Conservation (phyloP, 2,113 vertebrate species). For the Kryptolebias marmoratus region DNA sequence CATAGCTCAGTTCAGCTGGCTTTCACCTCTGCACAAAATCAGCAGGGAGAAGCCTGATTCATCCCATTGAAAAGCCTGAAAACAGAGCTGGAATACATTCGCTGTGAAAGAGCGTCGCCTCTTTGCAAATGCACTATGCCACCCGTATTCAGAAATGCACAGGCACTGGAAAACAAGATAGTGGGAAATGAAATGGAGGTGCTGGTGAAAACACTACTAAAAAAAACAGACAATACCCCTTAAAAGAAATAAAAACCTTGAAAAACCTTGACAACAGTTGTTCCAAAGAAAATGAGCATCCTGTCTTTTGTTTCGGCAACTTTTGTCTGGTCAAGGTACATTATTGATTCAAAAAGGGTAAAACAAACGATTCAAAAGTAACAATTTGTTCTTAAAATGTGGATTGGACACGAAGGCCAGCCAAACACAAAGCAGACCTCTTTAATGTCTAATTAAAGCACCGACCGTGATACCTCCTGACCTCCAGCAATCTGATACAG, state of each 20-base stretch:
- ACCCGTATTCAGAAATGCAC: constrained; percentile 24
- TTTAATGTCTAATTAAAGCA: constrained; percentile 3
- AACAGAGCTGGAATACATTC: constrained; percentile 61
- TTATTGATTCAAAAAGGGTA: constrained; percentile 23
- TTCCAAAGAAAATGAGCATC: constrained; percentile 8
- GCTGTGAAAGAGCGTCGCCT: constrained; percentile 7
- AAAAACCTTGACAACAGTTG: constrained; percentile 22
- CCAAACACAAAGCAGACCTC: constrained; percentile 12
- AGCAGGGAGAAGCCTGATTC: constrained; percentile 58
- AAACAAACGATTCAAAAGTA: constrained; percentile 11
- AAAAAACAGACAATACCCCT: constrained; percentile 18
- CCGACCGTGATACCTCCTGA: neutral
- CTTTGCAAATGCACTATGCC: constrained; percentile 33
- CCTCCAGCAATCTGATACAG: constrained; percentile 6
- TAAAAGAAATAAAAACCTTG: constrained; percentile 2
- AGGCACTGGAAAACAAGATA: constrained; percentile 12
- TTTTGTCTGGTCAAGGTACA: constrained; percentile 13
- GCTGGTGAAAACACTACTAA: constrained; percentile 23
- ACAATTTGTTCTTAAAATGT: constrained; percentile 17
- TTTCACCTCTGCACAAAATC: constrained; percentile 68
- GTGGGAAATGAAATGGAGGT: constrained; percentile 18
- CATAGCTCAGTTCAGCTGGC: constrained; percentile 62
- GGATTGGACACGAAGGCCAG: neutral
- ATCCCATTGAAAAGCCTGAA: constrained; percentile 69
- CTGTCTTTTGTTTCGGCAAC: constrained; percentile 6